These are phyloP conservation scores for Kudoa iwatai DNA, from an alignment of 30 jellyfish, hydroid and myxozoan genomes.

Conservation along the genomic window DNA sequence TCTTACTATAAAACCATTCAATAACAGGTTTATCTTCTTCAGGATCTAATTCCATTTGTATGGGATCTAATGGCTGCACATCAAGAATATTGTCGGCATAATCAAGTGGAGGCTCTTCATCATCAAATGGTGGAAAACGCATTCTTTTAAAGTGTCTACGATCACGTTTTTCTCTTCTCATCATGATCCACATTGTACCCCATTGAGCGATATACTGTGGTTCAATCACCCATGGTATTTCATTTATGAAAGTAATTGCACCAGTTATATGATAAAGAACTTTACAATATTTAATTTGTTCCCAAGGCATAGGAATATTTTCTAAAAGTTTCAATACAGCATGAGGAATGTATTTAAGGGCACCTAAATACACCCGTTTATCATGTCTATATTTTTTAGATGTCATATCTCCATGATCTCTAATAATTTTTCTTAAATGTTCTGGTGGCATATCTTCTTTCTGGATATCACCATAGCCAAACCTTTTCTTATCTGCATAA, in stretches of 20 bases:
- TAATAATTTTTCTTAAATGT: conserved; percentile 59
- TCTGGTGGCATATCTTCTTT: conserved; percentile 99
- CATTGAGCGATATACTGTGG: conserved; percentile 83
- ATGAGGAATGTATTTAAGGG: conserved; percentile 91
- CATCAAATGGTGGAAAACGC: conserved; percentile 98
- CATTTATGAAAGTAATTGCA: conserved; percentile 86
- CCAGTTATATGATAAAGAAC: conserved; percentile 91
- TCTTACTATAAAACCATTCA: conserved; percentile 76
- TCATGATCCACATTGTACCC: conserved; percentile 98
- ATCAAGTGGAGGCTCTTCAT: conserved; percentile 91
- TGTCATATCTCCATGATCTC: conserved; percentile 97
- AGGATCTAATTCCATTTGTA: conserved; percentile 50
- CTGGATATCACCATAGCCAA: conserved; percentile 90
- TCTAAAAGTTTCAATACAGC: conserved; percentile 68
- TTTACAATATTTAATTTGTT: conserved; percentile 54
- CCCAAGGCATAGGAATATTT: conserved; percentile 99
- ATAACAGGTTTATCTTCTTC: conserved; percentile 59
- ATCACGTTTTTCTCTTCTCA: conserved; percentile 90
- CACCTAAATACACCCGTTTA: conserved; percentile 87
- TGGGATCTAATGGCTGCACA: conserved; percentile 75
- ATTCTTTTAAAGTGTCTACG: conserved; percentile 75
- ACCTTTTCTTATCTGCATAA: conserved; percentile 72
- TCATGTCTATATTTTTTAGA: conserved; percentile 73
- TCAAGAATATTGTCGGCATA: conserved; percentile 88
- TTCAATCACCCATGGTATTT: conserved; percentile 90